Conservation (phyloP, 30 jellyfish, hydroid and myxozoan species). For the Aurelia aurita complex sp. Pacific region DNA sequence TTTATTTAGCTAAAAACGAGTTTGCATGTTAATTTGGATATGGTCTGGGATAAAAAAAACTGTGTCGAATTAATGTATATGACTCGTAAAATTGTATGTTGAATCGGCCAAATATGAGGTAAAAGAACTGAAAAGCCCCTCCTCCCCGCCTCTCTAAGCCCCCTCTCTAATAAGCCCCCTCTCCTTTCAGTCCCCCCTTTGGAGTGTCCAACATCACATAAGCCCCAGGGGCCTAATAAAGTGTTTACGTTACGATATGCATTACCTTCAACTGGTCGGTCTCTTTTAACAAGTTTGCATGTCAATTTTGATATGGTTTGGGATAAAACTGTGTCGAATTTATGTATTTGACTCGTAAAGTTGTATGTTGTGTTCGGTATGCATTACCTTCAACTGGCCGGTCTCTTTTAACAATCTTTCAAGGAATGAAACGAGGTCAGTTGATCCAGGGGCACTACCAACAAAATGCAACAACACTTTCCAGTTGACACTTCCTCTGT, state of each 20-base stretch:
- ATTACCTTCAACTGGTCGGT: slow-evolving; percentile 65
- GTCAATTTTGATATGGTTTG: neutral
- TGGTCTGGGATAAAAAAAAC: neutral
- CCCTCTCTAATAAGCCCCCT: too few species aligned
- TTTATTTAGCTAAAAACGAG: too few species aligned
- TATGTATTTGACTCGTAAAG: neutral
- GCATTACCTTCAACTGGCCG: slow-evolving; percentile 61
- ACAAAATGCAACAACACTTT: slow-evolving; percentile 66
- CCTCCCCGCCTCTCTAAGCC: too few species aligned
- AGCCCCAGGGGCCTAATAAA: too few species aligned
- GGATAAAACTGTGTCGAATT: neutral
- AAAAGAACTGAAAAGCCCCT: too few species aligned
- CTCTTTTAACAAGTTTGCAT: slow-evolving; percentile 36
- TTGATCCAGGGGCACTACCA: slow-evolving; percentile 77
- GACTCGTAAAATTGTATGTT: too few species aligned
- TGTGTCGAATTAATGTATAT: neutral
- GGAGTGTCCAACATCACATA: too few species aligned
- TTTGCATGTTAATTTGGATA: neutral
- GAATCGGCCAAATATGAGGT: neutral
- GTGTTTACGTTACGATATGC: too few species aligned
- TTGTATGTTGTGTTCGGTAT: neutral
- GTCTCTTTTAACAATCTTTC: slow-evolving; percentile 72
- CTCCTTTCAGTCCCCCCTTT: too few species aligned
- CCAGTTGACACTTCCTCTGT: slow-evolving; percentile 53
- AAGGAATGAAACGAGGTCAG: slow-evolving; percentile 68